Conservation (phyloP, 1,140 invertebrate species). For the Zelostemma sp. region DNA sequence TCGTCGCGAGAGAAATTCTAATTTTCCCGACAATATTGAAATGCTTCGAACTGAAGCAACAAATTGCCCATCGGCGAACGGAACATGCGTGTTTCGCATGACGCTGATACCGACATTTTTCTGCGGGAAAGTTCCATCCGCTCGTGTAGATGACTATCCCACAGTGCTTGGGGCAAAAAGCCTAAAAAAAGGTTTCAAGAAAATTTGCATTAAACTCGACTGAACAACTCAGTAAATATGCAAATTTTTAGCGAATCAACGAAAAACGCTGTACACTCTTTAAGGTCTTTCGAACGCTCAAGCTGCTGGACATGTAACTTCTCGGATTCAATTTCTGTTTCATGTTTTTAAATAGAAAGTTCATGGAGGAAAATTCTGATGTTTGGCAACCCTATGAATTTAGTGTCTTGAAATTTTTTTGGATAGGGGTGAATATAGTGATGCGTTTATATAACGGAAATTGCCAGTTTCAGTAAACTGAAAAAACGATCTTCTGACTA, state of each 20-base stretch:
- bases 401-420: too few relatives aligned
- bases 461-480: too few relatives aligned
- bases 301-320: not conserved
- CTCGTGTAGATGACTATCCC: constrained; percentile 16
- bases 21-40: too few relatives aligned
- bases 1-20: too few relatives aligned
- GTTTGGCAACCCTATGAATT: too few relatives aligned
- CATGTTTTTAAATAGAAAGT: not conserved
- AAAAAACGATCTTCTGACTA: too few relatives aligned
- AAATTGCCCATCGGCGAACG: too few relatives aligned
- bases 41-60: too few relatives aligned
- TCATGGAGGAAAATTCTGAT: not conserved
- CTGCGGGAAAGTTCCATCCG: constrained; percentile 19
- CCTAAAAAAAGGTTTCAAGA: constrained; percentile 19
- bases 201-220: constrained; percentile 39
- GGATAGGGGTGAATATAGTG: too few relatives aligned
- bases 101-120: constrained; percentile 26
- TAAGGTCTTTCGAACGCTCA: constrained; percentile 18
- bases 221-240: constrained; percentile 31
- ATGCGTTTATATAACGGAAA: too few relatives aligned
- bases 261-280: constrained; percentile 24
- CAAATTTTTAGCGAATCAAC: constrained; percentile 32
- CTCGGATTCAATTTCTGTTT: too few relatives aligned
- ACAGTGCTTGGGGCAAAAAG: constrained; percentile 4
- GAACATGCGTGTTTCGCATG: too few relatives aligned